Percentiles rank a stretch among this genome's conserved stretches.
phyloP scores from a whole-genome alignment of 2,797 vertebrate genomes.

The Bovichtus variegatus region DNA sequence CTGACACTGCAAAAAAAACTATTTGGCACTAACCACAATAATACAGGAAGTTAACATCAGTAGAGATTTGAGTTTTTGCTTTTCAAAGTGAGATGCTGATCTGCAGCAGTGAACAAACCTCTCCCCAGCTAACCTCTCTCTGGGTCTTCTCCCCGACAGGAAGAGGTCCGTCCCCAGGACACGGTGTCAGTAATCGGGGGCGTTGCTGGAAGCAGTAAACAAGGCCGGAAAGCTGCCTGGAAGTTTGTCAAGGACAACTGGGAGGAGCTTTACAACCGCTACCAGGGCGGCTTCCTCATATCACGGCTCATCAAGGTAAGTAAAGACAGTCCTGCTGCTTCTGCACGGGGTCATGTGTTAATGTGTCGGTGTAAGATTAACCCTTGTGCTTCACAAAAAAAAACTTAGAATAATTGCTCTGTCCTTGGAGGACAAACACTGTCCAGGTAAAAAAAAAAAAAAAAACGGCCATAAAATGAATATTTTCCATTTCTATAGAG shows the following conservation, averaged over 20 bases:
- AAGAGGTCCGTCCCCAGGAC: constrained; percentile 99
- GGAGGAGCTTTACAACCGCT: constrained; percentile 97
- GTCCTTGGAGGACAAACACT: no score
- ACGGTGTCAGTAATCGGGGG: constrained; percentile 97
- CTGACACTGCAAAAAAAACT: background rate
- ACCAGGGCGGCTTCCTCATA: constrained; percentile 98
- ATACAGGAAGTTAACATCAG: no score
- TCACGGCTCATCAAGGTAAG: constrained; percentile 96
- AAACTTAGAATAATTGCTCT: no score
- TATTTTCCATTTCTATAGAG: no score
- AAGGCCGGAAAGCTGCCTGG: constrained; percentile 96
- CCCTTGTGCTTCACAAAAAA: no score
- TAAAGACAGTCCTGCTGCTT: background rate
- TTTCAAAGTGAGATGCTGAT: background rate
- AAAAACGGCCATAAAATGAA: no score
- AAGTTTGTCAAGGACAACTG: constrained; percentile 97
- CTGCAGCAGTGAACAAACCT: no score
- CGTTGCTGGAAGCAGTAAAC: constrained; percentile 96
- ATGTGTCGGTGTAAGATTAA: background rate
- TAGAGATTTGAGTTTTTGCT: background rate
- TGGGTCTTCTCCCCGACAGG: constrained; percentile 78
- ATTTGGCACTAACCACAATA: background rate
- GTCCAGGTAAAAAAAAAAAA: no score
- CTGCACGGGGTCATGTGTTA: background rate
- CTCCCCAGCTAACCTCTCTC: background rate